phyloP scores from a whole-genome alignment of 2,113 vertebrate species.

The Gobius niger region DNA sequence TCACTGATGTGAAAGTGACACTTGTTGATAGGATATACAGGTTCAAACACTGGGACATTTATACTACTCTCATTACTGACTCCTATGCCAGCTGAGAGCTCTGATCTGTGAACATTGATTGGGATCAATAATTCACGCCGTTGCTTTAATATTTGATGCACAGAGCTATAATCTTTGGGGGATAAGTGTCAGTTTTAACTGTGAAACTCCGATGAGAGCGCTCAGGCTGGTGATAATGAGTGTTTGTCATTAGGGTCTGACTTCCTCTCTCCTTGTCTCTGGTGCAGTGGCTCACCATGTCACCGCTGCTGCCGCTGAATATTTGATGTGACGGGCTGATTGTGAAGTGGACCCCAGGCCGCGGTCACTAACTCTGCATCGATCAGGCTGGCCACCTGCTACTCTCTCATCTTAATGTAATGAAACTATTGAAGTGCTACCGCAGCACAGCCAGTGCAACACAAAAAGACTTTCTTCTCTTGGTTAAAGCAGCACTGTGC shows the following conservation, averaged over 20 bases:
- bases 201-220: constrained; percentile 9
- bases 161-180: constrained; percentile 45
- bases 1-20: background rate
- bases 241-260: constrained; percentile 31
- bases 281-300: background rate
- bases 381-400: constrained; percentile 35
- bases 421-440: constrained; percentile 35
- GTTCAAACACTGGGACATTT: constrained; percentile 1
- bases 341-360: constrained; percentile 36
- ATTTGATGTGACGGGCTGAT: constrained; percentile 52
- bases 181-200: constrained; percentile 32
- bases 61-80: constrained; percentile 36
- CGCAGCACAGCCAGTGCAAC: constrained; percentile 5
- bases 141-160: constrained; percentile 63
- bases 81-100: constrained; percentile 48
- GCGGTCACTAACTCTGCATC: constrained; percentile 18
- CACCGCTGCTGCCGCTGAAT: constrained; percentile 42
- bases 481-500: background rate
- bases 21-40: background rate
- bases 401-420: constrained; percentile 33
- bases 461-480: constrained; percentile 2
- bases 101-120: constrained; percentile 64
- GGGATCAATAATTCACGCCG: constrained; percentile 66
- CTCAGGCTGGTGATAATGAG: constrained; percentile 24
- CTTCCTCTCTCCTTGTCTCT: constrained; percentile 17